These are phyloP conservation scores for Gopherus flavomarginatus DNA, from an alignment of 2,113 vertebrate genomes.

Conservation along the genomic window DNA sequence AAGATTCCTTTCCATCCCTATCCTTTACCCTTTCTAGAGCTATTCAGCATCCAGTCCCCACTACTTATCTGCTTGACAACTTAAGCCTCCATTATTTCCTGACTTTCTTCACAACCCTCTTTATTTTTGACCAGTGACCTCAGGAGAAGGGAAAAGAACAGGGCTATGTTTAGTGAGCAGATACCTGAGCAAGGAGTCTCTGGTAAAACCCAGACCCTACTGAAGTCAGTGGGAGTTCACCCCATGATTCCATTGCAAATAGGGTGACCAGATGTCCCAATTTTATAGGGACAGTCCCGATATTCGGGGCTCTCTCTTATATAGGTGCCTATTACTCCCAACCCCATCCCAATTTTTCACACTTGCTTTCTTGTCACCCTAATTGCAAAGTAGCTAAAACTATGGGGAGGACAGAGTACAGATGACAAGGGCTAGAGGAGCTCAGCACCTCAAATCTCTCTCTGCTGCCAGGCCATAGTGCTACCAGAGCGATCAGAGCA, in stretches of 20 bases:
- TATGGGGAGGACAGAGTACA: neutral
- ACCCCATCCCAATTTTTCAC: too few species aligned
- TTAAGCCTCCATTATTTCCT: neutral
- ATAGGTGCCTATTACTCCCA: too few species aligned
- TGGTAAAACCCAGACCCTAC: neutral
- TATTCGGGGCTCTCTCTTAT: too few species aligned
- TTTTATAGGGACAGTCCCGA: too few species aligned
- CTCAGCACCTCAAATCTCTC: neutral
- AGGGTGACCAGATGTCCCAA: too few species aligned
- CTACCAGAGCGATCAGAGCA: neutral
- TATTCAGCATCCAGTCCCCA: neutral
- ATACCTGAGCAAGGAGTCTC: neutral
- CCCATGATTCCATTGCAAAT: neutral
- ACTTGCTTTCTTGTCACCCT: too few species aligned
- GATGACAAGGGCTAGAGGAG: neutral
- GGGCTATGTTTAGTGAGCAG: neutral
- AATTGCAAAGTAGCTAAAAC: neutral
- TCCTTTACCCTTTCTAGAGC: neutral
- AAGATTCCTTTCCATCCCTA: neutral
- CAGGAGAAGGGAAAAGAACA: neutral
- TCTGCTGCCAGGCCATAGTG: neutral
- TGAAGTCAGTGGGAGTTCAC: neutral
- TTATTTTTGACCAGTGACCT: neutral
- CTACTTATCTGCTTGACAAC: rapidly evolving
- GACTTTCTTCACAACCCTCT: neutral